A percentile compares a stretch with the other conserved stretches of the same genome.
These are phyloP conservation scores for Eupithecia tripunctaria DNA, from an alignment of 2,888 invertebrate species.

Conservation along the genomic window DNA sequence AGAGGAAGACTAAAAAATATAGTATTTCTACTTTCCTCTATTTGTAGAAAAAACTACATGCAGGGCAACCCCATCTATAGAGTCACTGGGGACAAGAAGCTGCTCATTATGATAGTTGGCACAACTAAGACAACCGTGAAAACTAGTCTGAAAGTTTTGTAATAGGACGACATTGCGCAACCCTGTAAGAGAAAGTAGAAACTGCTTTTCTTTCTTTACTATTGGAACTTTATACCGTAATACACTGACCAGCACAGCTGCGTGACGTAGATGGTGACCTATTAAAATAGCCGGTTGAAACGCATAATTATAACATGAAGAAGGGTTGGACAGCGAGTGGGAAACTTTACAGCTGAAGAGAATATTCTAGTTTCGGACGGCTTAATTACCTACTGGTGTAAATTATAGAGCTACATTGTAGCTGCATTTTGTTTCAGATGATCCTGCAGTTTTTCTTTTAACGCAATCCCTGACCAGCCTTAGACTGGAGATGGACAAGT, in stretches of 20 bases:
- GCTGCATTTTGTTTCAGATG: not conserved
- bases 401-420: not conserved
- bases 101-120: not conserved
- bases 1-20: not conserved
- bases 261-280: constrained; percentile 63
- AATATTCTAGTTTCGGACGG: constrained; percentile 10
- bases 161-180: not conserved
- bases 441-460: not conserved
- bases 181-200: not conserved
- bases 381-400: not conserved
- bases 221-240: not conserved
- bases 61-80: not conserved
- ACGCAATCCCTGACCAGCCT: no score
- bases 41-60: not conserved
- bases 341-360: constrained; percentile 13
- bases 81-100: not conserved
- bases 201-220: not conserved
- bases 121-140: not conserved
- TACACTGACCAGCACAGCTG: constrained; percentile 28
- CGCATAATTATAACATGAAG: constrained; percentile 23
- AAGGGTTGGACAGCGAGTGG: constrained; percentile 26
- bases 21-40: not conserved
- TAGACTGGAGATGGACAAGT: no score
- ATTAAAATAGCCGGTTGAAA: constrained; percentile 61
- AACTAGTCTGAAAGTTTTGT: not conserved